Evolutionary conservation across 2,888 invertebrate species (phyloP), one percentile per base, ranked within the genome.

Genomic region (Plebejus anna): DNA sequence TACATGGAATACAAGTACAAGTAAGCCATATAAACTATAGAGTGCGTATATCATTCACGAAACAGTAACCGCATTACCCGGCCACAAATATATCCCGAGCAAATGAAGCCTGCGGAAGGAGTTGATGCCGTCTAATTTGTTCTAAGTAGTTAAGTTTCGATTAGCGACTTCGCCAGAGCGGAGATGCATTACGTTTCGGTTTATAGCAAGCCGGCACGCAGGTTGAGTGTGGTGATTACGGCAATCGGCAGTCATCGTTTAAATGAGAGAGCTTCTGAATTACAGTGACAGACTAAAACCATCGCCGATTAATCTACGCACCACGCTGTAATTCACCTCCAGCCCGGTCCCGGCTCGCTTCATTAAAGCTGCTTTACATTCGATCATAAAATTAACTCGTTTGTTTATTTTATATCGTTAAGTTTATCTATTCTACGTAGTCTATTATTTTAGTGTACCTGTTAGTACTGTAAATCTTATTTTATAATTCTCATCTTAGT

Each of bases 181-280:
- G 77, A 77, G 76, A 78, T 76, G 79, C 77, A 79, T 76, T 77
- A 79, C 71, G 75, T 76, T 61, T 75, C 75, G 75, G 78, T 79
- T 78, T 79, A 78, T 76, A 77, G 77, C 76, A 61, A 59, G 70
- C 77, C 76, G 59, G 77, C 76, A 76, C 77, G 78, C 76, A 79
- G 79, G 78, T 77, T 78, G 78, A 78, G 77, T 75, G 70, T 76
- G 57, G 79, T 80, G 79, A 80, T 80, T 80, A 79, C 78, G 78
- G 77, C 79, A 80, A 80, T 80, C 79, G 79, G 79, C 76, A 78
- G 78, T 76, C 79, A 80, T 80, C 77, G 78, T 79, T 79, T 77
- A 75, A 77, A 79, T 79, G 79, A 79, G 79, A 78, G 78, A 79
- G 76, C 75, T 73, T 76, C 77, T 79, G 78, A 79, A 79, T 79